Base-by-base conservation (phyloP, 2,797 vertebrate genomes). In the Diplodus puntazzo region DNA sequence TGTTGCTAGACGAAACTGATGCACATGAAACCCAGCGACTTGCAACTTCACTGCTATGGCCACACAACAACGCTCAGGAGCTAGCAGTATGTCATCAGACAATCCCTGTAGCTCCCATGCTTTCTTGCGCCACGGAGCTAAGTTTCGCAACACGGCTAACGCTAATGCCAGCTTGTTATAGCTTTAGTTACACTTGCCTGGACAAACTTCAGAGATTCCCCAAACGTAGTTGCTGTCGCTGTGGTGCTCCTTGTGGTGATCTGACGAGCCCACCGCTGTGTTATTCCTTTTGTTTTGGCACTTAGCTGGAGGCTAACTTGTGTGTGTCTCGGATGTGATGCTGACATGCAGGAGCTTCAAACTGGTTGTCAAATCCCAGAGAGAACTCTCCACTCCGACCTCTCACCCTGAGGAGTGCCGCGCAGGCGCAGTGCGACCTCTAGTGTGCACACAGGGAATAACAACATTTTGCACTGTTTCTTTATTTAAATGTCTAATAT, bases 331-430 rank as follows among this genome's bases (percentile, higher is more conserved):
- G 5, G 2, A 13, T 45, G 6, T 34, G 69, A 69, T 11, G 63
- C 60, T 62, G 59, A 66, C 69, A 69, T 49, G 45, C 63, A 77
- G 53, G 42, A 74, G 17, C 45, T 67, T 64, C 66, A 63, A 25
- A 39, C 69, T 73, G 65, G 65, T 78, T 90, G 89, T 91, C 86
- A 89, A 77, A 88, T 60, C 68, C 66, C 77, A 20, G 1, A 1
- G 43, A 53, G 59, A 87, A 89, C 89, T 88, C 82, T 94, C 77
- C 81, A 84, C 93, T 93, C 18, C 80, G 83, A 93, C 91, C 92
- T 76, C 81, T 92, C 63, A 89, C 83, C 86, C 68, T 13, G 21
- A 48, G 1, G 14, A 0, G 17, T 0, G 17, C 0, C 43, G 4
- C 3, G n/a, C 27, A 21, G 30, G 11, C 30, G 14, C 11, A 63